Conservation (phyloP, 1,140 invertebrate genomes). For the Helicoverpa zea region DNA sequence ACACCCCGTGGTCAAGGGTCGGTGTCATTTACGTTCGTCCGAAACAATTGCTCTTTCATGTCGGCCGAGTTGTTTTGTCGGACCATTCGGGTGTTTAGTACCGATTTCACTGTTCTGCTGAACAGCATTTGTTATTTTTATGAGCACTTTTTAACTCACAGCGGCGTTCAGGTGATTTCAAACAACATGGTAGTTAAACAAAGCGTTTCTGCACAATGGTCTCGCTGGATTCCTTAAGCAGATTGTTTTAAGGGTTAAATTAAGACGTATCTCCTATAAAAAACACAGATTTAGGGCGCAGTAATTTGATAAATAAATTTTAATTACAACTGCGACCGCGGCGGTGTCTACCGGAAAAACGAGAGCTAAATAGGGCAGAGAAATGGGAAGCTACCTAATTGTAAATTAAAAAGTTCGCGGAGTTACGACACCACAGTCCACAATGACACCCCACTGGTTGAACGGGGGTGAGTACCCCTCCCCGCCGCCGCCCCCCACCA, state of each 20-base stretch:
- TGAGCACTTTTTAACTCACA: background rate
- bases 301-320: constrained; percentile 84
- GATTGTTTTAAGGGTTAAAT: constrained; percentile 32
- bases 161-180: no score
- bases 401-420: constrained; percentile 87
- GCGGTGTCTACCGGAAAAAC: constrained; percentile 77
- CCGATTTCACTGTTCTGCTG: constrained; percentile 16
- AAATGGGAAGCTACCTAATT: constrained; percentile 87
- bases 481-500: constrained; percentile 47
- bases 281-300: constrained; percentile 62
- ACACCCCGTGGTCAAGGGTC: constrained; percentile 64
- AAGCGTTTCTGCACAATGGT: background rate
- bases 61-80: constrained; percentile 6
- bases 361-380: constrained; percentile 86
- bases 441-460: constrained; percentile 79
- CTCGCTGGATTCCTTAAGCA: constrained; percentile 8
- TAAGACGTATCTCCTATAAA: constrained; percentile 32
- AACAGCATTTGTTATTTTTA: constrained; percentile 18
- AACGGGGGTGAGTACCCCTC: constrained; percentile 60
- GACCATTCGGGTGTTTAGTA: constrained; percentile 10
- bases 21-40: constrained; percentile 26
- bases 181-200: background rate
- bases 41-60: constrained; percentile 42
- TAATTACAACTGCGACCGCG: constrained; percentile 79
- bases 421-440: constrained; percentile 86